Conservation (phyloP, 2,113 vertebrate species). For the Acrocephalus kingi region DNA sequence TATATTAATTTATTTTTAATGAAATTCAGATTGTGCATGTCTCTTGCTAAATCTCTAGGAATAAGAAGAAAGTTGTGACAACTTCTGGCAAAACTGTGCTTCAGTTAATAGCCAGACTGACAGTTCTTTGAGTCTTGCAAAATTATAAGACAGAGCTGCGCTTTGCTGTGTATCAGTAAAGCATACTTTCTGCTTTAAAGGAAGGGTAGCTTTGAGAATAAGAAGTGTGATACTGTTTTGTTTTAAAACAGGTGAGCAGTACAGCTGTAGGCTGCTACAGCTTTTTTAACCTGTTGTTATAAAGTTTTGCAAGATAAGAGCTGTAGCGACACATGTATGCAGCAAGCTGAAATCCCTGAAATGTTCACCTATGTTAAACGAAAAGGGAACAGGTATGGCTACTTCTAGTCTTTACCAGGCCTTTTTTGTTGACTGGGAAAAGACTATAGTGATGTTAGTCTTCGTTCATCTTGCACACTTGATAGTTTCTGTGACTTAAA, state of each 20-base stretch:
- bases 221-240: neutral
- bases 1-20: neutral
- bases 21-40: neutral
- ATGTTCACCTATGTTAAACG: neutral
- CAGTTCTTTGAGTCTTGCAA: neutral
- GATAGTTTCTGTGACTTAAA: neutral
- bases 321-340: neutral
- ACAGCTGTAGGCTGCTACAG: accelerated
- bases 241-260: neutral
- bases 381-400: neutral
- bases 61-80: neutral
- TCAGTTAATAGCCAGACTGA: neutral
- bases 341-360: neutral
- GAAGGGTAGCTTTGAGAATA: neutral
- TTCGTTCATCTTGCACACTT: neutral
- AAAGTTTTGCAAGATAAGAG: neutral
- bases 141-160: neutral
- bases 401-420: neutral
- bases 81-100: neutral
- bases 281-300: neutral
- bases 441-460: neutral
- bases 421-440: neutral
- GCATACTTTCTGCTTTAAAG: neutral
- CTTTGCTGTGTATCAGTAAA: neutral
- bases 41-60: neutral